Evolutionary conservation across 2,888 invertebrate genomes (phyloP).

Genomic region (Neocrepidodera transversa): DNA sequence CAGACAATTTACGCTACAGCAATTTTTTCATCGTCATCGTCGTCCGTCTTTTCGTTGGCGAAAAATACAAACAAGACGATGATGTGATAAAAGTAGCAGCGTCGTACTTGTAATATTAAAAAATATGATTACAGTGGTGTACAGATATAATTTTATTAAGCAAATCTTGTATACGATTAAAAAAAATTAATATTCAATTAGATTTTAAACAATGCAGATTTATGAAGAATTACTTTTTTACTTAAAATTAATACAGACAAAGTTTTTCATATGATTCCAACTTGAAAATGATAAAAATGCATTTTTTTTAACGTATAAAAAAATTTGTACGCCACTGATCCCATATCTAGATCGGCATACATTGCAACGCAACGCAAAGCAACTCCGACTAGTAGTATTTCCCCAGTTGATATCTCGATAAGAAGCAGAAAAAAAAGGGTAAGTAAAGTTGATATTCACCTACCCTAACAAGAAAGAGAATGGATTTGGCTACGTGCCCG

Average conservation of each 20-base stretch:
- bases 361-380: constrained; percentile 1
- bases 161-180: too few species aligned
- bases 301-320: too few species aligned
- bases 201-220: too few species aligned
- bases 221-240: too few species aligned
- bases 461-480: constrained; percentile 32
- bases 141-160: too few species aligned
- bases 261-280: too few species aligned
- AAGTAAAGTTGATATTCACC: constrained; percentile 28
- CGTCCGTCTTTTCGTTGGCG: neutral
- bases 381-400: constrained; percentile 5
- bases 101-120: neutral
- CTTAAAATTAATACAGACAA: too few species aligned
- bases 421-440: constrained; percentile 27
- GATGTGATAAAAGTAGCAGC: neutral
- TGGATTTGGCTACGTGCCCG: constrained; percentile 36
- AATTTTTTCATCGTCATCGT: constrained; percentile 13
- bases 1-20: constrained; percentile 22
- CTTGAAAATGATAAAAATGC: too few species aligned
- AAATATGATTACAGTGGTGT: too few species aligned
- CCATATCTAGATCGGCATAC: neutral
- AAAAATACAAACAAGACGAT: neutral
- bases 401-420: constrained; percentile 27
- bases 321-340: neutral
- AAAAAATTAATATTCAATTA: too few species aligned